These are phyloP conservation scores for Atta texana DNA, from an alignment of 1,140 invertebrate species.

Conservation along the genomic window DNA sequence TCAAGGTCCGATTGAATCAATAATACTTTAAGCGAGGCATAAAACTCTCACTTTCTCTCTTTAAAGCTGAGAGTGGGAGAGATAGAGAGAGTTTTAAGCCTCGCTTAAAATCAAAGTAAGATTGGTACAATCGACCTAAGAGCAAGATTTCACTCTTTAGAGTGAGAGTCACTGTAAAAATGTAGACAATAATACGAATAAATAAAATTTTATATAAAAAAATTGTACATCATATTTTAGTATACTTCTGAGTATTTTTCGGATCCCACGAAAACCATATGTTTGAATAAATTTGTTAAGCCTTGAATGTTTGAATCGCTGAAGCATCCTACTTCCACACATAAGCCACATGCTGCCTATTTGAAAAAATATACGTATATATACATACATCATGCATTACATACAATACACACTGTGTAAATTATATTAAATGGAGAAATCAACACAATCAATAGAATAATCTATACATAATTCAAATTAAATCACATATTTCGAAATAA, in stretches of 20 bases:
- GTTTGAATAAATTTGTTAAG: slow-evolving; percentile 97
- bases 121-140: too few species aligned
- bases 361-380: not conserved
- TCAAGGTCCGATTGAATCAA: too few species aligned
- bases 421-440: not conserved
- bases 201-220: not conserved
- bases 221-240: not conserved
- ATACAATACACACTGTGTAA: too few species aligned
- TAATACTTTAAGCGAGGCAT: too few species aligned
- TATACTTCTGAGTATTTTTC: slow-evolving; percentile 92
- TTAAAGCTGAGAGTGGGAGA: too few species aligned
- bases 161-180: too few species aligned
- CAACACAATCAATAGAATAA: not conserved
- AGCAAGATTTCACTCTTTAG: too few species aligned
- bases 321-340: slow-evolving; percentile 91
- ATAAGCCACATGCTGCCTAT: slow-evolving; percentile 90
- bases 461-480: not conserved
- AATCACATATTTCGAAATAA: too few species aligned
- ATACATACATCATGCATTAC: not conserved
- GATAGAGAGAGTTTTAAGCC: too few species aligned
- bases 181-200: not conserved
- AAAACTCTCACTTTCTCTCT: too few species aligned
- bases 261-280: slow-evolving; percentile 98
- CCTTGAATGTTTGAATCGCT: slow-evolving; percentile 93
- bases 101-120: too few species aligned